phyloP scores from a whole-genome alignment of 1,140 invertebrate species.

The Bombyx mori region ASM3026992v2 NC_085128.1:12179001-12179500 shows the following conservation, averaged over 20 bases:
- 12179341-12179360: constrained; percentile 22
- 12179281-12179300: constrained; percentile 53
- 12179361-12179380: not conserved
- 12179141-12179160: constrained; percentile 64
- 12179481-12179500: too few relatives aligned
- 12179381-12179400: not conserved
- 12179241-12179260: constrained; percentile 64
- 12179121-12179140: constrained; percentile 47
- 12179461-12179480: too few relatives aligned
- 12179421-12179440: not conserved
- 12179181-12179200: constrained; percentile 41
- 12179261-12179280: constrained; percentile 47
- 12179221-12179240: constrained; percentile 45
- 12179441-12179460: not conserved
- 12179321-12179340: constrained; percentile 41
- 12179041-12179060: too few relatives aligned
- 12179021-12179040: too few relatives aligned
- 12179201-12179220: constrained; percentile 65
- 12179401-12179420: not conserved
- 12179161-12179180: constrained; percentile 56
- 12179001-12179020: too few relatives aligned
- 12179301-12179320: constrained; percentile 46
- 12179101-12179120: constrained; percentile 1
- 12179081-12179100: too few relatives aligned
- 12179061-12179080: too few relatives aligned